Evolutionary conservation across 1,140 invertebrate species (phyloP).

Genomic region (Zaprionus ornatus): DNA sequence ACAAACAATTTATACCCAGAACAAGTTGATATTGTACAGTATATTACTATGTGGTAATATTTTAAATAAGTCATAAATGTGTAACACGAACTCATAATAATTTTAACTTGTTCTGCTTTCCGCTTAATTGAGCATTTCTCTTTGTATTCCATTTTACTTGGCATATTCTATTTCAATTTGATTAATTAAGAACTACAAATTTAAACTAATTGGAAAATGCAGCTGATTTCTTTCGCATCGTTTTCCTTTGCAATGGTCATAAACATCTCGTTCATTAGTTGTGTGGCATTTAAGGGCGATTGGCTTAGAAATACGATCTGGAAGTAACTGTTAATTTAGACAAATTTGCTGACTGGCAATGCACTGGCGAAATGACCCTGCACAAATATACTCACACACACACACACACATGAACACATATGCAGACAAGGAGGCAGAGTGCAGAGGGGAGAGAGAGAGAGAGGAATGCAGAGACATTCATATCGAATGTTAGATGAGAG

Average conservation of each 20-base stretch:
- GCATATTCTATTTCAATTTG: neutral
- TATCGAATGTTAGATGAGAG: conserved; percentile 49
- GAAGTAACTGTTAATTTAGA: conserved; percentile 55
- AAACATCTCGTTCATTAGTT: conserved; percentile 13
- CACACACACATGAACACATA: conserved; percentile 27
- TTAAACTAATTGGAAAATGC: neutral
- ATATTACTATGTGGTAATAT: neutral
- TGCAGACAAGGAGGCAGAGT: neutral
- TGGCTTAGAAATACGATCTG: conserved; percentile 16
- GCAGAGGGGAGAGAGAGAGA: neutral
- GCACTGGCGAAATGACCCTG: conserved; percentile 14
- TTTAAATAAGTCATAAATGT: neutral
- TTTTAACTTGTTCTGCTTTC: neutral
- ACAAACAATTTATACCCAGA: no score
- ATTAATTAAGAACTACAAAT: neutral
- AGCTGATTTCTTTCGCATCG: neutral
- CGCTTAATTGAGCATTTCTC: neutral
- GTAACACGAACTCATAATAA: neutral
- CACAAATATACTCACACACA: neutral
- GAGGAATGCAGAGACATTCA: conserved; percentile 13
- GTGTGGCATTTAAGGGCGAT: conserved; percentile 13
- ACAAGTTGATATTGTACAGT: neutral
- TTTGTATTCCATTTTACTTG: neutral
- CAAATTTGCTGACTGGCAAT: conserved; percentile 48
- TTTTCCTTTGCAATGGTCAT: neutral